These are phyloP conservation scores for Gymnobelideus leadbeateri DNA, from an alignment of 2,113 vertebrate genomes.

Conservation along the genomic window DNA sequence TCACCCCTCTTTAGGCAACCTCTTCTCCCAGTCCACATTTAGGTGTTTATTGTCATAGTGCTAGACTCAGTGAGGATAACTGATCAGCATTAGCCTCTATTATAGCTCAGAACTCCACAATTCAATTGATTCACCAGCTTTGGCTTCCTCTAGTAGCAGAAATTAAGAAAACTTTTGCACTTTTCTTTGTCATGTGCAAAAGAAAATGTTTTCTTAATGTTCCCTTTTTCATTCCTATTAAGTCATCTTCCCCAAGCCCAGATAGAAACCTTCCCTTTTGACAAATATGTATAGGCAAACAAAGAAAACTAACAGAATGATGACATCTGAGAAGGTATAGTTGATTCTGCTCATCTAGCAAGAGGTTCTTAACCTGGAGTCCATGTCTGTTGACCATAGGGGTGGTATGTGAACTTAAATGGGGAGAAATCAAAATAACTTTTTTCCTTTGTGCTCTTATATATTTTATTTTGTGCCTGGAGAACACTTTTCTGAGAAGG, in stretches of 20 bases:
- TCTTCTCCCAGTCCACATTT: background rate
- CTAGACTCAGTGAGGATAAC: background rate
- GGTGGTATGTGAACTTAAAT: background rate
- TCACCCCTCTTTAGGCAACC: background rate
- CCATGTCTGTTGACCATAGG: background rate
- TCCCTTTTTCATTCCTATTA: background rate
- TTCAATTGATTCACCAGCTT: background rate
- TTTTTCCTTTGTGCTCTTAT: background rate
- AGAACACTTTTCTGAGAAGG: background rate
- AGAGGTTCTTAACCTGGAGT: background rate
- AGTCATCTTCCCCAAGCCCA: background rate
- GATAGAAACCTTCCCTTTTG: background rate
- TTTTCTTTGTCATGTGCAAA: background rate
- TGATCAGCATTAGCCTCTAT: background rate
- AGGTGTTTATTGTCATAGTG: background rate
- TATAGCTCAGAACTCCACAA: background rate
- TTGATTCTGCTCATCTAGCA: background rate
- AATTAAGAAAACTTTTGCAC: background rate
- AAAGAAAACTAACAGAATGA: background rate
- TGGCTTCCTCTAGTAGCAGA: background rate
- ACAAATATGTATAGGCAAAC: background rate
- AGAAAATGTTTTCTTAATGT: background rate
- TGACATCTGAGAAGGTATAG: background rate
- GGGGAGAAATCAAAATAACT: background rate
- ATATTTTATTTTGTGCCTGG: background rate